Evolutionary conservation across 2,888 invertebrate genomes (phyloP).

Genomic region (Xestia ashworthii): DNA sequence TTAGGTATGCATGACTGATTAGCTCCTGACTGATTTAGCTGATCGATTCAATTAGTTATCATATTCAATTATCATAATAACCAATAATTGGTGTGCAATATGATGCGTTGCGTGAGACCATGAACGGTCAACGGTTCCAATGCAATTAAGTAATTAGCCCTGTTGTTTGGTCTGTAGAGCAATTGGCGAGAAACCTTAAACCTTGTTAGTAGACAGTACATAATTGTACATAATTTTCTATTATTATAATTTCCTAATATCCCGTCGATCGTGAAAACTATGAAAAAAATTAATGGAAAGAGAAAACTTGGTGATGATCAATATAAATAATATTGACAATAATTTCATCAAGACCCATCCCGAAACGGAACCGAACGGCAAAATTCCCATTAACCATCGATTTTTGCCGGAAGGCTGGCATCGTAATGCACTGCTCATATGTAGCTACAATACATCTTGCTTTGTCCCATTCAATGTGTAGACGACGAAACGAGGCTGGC

Average conservation of each 20-base stretch:
- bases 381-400: constrained; percentile 64
- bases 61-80: constrained; percentile 25
- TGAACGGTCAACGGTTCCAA: constrained; percentile 16
- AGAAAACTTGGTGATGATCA: not conserved
- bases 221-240: not conserved
- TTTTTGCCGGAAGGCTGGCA: constrained; percentile 68
- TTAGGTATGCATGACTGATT: not conserved
- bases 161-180: constrained; percentile 4
- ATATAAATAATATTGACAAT: not conserved
- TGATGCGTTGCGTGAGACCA: constrained; percentile 19
- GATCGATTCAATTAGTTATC: constrained; percentile 10
- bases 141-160: constrained; percentile 45
- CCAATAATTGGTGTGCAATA: constrained; percentile 26
- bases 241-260: too few species aligned
- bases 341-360: not conserved
- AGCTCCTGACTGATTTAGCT: not conserved
- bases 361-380: constrained; percentile 16
- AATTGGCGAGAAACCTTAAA: constrained; percentile 12
- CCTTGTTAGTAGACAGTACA: not conserved
- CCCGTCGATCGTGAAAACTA: not conserved
- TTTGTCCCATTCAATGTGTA: constrained; percentile 85
- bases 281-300: not conserved
- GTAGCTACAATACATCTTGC: constrained; percentile 86
- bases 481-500: constrained; percentile 82
- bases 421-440: constrained; percentile 74